Percentiles rank a stretch among this genome's conserved stretches.
Conservation (phyloP, 2,113 vertebrate species). For the Accipiter cooperii region DNA sequence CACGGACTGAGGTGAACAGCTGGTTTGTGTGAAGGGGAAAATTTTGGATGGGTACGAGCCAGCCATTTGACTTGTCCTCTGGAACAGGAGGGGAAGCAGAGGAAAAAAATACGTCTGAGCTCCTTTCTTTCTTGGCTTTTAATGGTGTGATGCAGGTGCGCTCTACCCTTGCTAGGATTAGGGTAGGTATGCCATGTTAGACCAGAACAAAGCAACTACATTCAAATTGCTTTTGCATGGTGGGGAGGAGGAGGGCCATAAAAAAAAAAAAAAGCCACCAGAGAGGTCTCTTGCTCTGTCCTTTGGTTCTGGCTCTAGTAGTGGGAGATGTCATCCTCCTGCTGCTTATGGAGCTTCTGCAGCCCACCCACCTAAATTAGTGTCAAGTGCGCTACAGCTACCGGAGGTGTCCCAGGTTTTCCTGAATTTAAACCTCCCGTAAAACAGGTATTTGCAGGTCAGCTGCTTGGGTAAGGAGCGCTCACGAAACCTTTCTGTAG, state of each 20-base stretch:
- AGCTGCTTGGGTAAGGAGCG: not conserved
- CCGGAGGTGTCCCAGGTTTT: not conserved
- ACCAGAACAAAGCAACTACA: not conserved
- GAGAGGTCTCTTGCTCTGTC: not conserved
- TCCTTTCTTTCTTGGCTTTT: not conserved
- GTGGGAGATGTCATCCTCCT: not conserved
- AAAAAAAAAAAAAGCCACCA: not conserved
- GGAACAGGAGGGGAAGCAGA: not conserved
- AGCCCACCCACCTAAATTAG: not conserved
- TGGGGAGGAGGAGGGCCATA: not conserved
- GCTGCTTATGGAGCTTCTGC: not conserved
- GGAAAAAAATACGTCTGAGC: not conserved
- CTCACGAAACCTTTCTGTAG: not conserved
- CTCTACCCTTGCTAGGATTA: not conserved
- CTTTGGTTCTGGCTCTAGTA: not conserved
- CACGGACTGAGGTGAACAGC: not conserved
- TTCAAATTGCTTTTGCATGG: not conserved
- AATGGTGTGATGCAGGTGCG: not conserved
- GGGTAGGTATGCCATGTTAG: not conserved
- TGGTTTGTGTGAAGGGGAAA: not conserved
- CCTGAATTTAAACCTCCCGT: not conserved
- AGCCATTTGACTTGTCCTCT: not conserved
- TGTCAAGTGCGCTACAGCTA: not conserved
- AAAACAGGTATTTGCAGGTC: not conserved
- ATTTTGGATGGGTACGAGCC: not conserved